phyloP scores from a whole-genome alignment of 2,888 invertebrate genomes.

The Mylabris sibirica region DNA sequence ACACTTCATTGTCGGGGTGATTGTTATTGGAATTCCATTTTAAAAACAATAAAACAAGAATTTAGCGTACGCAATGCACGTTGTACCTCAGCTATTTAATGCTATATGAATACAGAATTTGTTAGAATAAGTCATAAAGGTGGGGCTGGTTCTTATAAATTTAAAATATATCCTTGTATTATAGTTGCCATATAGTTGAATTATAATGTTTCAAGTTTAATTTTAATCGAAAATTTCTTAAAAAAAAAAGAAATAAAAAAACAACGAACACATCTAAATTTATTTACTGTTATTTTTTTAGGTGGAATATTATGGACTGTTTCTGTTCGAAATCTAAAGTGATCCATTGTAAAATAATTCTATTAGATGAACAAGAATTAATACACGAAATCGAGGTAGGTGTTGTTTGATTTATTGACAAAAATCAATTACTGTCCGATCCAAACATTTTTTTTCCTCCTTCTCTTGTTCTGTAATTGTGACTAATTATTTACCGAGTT shows the following conservation, averaged over 20 bases:
- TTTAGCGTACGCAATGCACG: constrained; percentile 31
- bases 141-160: constrained; percentile 17
- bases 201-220: too few species aligned
- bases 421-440: too few species aligned
- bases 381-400: constrained; percentile 88
- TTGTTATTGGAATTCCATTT: constrained; percentile 19
- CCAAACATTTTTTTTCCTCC: constrained; percentile 19
- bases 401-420: constrained; percentile 34
- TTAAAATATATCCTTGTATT: constrained; percentile 10
- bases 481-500: constrained; percentile 15
- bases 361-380: constrained; percentile 89
- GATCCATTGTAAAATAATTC: constrained; percentile 78
- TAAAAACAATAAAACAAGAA: constrained; percentile 1
- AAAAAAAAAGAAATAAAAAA: constrained; percentile 17
- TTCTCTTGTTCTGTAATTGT: constrained; percentile 1
- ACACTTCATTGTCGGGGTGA: not conserved
- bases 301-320: constrained; percentile 54
- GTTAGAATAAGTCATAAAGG: constrained; percentile 17
- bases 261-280: not conserved
- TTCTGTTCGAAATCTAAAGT: constrained; percentile 57
- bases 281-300: constrained; percentile 21
- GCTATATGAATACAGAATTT: constrained; percentile 31
- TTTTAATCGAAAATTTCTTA: too few species aligned
- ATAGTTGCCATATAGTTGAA: not conserved
- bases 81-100: constrained; percentile 29